Evolutionary conservation across 2,797 vertebrate genomes (phyloP).

Genomic region (Sylvilagus floridanus): DNA sequence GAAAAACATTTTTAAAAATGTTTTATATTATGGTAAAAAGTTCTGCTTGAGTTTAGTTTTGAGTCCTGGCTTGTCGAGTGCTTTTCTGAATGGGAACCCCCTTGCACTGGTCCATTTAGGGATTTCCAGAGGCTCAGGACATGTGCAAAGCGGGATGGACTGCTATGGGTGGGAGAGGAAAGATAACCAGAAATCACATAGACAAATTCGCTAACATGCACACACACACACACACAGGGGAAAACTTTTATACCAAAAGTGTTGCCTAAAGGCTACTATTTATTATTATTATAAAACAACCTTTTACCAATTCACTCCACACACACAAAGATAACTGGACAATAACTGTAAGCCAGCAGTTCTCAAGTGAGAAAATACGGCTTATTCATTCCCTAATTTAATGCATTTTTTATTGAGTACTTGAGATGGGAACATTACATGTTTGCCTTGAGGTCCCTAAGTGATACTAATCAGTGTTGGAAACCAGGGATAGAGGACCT

Average conservation of each 20-base stretch:
- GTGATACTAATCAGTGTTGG: background rate
- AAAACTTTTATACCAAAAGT: background rate
- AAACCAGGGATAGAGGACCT: background rate
- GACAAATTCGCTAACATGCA: background rate
- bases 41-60: background rate
- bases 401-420: background rate
- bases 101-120: background rate
- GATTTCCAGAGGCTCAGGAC: background rate
- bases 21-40: slow-evolving; percentile 11
- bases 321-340: background rate
- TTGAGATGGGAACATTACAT: background rate
- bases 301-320: background rate
- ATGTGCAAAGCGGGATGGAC: background rate
- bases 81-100: background rate
- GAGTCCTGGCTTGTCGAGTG: background rate
- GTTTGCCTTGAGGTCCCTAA: background rate
- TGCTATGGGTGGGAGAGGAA: slow-evolving; percentile 27
- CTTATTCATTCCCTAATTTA: background rate
- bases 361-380: background rate
- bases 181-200: background rate
- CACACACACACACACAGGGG: background rate
- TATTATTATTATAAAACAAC: background rate
- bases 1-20: slow-evolving; percentile 14
- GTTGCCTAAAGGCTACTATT: background rate
- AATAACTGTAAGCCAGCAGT: background rate